Base-by-base conservation (phyloP, 2,888 invertebrate species). In the Polyploca ridens region DNA sequence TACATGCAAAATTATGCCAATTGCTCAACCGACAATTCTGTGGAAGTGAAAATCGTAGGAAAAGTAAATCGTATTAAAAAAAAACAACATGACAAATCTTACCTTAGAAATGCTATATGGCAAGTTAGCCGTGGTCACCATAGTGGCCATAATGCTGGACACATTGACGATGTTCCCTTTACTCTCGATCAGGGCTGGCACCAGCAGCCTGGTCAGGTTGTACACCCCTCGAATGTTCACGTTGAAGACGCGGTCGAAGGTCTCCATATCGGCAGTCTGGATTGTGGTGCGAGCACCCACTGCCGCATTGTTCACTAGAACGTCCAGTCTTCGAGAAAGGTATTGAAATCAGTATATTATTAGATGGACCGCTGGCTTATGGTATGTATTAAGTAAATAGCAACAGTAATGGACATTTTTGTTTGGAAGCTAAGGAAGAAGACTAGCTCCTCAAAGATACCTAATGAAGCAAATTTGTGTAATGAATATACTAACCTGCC, bases 121-220 rank as follows among this genome's bases (percentile, higher is more conserved):
- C 64, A 98, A 86, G 3, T 98, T 96, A 13, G 96, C 96, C 5
- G 97, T 95, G 82, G 98, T 98, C 70, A 98, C 95, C 82, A 98
- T 93, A 33, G 97, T 90, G 13, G 62, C 67, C 35, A 44, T 95
- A 11, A 96, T 95, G 79, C 96, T 96, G 16, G 96, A 96, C 3
- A 97, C 95, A 82, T 97, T 97, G 0, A 97, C 96, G 70, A 96
- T 94, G 64, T 91, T 95, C 14, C 96, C 96, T 77, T 95, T 94
- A 0, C 91, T 86, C 73, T 90, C 83, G 14, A 95, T 88, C n/a
- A 96, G 87, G 82, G 96, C 90, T 1, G 96, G 96, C 0, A 95
- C 94, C 46, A 95, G 95, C 61, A 96, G 79, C 94, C 95, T 95
- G 2, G 95, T 96, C 70, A 96, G 78, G 67, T 92, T 86, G 78